phyloP scores from a whole-genome alignment of 2,888 invertebrate species.

The Callosobruchus maculatus region DNA sequence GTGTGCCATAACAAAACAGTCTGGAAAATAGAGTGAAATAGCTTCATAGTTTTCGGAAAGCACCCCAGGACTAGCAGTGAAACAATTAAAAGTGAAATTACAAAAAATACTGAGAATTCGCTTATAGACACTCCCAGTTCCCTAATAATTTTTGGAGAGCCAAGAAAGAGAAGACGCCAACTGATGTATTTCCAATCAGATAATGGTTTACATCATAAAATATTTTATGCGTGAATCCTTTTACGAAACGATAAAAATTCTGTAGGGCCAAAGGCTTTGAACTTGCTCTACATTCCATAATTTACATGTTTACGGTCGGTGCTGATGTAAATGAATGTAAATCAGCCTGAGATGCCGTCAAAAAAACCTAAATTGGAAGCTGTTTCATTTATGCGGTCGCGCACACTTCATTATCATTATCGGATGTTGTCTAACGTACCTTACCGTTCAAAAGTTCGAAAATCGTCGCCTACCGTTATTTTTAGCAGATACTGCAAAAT shows the following conservation, averaged over 20 bases:
- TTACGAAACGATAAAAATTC: neutral
- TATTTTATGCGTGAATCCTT: neutral
- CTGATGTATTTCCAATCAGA: neutral
- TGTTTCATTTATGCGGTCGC: neutral
- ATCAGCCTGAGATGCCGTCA: neutral
- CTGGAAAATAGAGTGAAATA: too few species aligned
- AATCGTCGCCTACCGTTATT: neutral
- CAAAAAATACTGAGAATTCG: too few species aligned
- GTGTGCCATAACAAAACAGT: too few species aligned
- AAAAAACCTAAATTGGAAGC: neutral
- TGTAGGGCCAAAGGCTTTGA: neutral
- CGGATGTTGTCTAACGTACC: neutral
- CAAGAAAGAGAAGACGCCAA: too few species aligned
- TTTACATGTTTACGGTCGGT: neutral
- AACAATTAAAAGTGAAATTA: too few species aligned
- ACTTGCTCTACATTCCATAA: neutral
- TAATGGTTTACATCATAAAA: neutral
- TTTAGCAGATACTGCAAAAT: too few species aligned
- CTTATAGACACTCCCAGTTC: too few species aligned
- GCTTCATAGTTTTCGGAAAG: too few species aligned
- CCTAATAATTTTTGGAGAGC: too few species aligned
- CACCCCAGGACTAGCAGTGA: too few species aligned
- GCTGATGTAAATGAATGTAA: neutral
- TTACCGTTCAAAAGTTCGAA: neutral
- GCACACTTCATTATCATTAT: neutral